These are phyloP conservation scores for Pammene fasciana DNA, from an alignment of 2,888 invertebrate genomes.

Conservation along the genomic window DNA sequence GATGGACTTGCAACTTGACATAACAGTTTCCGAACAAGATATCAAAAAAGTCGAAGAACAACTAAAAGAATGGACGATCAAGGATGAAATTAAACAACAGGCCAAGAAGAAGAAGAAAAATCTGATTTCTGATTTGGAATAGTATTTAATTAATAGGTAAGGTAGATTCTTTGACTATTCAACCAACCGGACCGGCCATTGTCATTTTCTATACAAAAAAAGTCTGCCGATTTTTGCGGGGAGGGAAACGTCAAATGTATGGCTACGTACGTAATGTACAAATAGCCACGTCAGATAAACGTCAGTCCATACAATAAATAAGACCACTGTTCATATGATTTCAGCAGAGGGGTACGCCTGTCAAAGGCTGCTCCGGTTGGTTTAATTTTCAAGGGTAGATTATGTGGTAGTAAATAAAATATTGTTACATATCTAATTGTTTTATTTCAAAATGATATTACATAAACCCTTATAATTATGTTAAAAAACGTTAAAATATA, in stretches of 20 bases:
- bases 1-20: slow-evolving; percentile 83
- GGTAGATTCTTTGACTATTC: too few species aligned
- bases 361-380: too few species aligned
- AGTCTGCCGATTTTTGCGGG: too few species aligned
- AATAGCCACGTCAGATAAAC: too few species aligned
- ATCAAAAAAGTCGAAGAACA: slow-evolving; percentile 84
- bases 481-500: slow-evolving; percentile 52
- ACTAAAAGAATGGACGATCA: slow-evolving; percentile 76
- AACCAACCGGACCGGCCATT: too few species aligned
- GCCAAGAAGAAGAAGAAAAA: slow-evolving; percentile 70
- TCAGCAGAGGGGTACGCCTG: too few species aligned
- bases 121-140: slow-evolving; percentile 58
- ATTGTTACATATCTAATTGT: slow-evolving; percentile 10
- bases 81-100: slow-evolving; percentile 69
- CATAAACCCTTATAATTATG: slow-evolving; percentile 33
- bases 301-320: too few species aligned
- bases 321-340: too few species aligned
- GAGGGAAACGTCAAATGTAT: too few species aligned
- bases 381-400: too few species aligned
- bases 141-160: slow-evolving; percentile 21
- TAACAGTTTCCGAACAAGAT: slow-evolving; percentile 87
- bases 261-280: too few species aligned
- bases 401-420: slow-evolving; percentile 30
- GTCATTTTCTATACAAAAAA: too few species aligned
- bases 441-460: slow-evolving; percentile 38